Evolutionary conservation across 2,113 vertebrate genomes (phyloP), one percentile per base, ranked within the genome.

Genomic region (Acanthisitta chloris): DNA sequence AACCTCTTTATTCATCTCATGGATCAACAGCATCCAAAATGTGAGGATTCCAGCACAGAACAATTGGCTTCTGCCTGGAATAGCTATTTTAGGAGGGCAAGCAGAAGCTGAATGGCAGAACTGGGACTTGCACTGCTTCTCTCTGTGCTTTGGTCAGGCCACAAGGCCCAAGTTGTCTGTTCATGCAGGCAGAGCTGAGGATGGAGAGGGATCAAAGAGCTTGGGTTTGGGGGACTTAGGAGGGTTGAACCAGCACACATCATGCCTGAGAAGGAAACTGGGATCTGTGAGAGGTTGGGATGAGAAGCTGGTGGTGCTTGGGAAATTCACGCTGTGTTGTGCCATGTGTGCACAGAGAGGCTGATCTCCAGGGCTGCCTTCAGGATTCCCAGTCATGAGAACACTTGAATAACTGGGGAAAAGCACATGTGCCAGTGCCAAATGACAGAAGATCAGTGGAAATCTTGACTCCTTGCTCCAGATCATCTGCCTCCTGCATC

Each of bases 131-230:
- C 20, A 11, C 45, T n/a, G 1, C 18, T 58, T 70, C 6, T 48
- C 28, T 6, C 62, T 58, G 43, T 3, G 0, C 31, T 61, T 45
- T 40, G 71, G 43, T 62, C 69, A 16, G 46, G 15, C 34, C 46
- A 9, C 10, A 1, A 8, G 1, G 13, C 36, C 18, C 1, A 12
- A 28, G n/a, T 26, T 18, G 2, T 24, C 8, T 13, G 2, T 24
- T 14, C 28, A 4, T 38, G 11, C 2, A 33, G 74, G 45, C 48
- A 49, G 43, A 64, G 66, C 17, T 42, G 51, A 31, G 51, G 40
- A 4, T 51, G 46, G 18, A 29, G 69, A 4, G 7, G 13, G 17
- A 7, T 40, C 4, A 3, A 10, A 21, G 65, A 29, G 55, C 31
- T 59, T 26, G 14, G 17, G 13, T 54, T 36, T 52, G 40, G 20